phyloP scores from a whole-genome alignment of 2,113 vertebrate species.

The Camelus dromedarius region DNA sequence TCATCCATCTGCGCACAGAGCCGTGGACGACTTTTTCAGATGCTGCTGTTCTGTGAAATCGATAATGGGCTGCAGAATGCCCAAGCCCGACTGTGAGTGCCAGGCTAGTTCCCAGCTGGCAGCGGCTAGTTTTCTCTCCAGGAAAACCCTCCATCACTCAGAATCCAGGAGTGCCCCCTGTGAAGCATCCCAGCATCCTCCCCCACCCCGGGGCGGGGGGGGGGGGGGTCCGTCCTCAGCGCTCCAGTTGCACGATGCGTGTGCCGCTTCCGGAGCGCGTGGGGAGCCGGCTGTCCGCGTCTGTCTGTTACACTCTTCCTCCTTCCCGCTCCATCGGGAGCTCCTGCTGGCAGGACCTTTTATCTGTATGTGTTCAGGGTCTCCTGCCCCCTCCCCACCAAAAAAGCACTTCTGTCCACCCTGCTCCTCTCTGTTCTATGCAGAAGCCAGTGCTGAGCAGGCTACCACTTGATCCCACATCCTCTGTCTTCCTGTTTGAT shows the following conservation, averaged over 20 bases:
- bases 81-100: neutral
- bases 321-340: neutral
- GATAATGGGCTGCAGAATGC: neutral
- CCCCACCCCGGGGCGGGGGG: neutral
- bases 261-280: rapidly evolving
- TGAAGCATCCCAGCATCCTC: no score
- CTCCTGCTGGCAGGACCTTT: neutral
- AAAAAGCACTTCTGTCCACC: neutral
- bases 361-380: neutral
- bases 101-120: neutral
- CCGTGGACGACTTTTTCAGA: neutral
- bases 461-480: no score
- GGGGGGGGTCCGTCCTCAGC: neutral
- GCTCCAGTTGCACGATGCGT: rapidly evolving
- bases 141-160: neutral
- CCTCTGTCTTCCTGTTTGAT: neutral
- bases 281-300: rapidly evolving
- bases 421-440: neutral
- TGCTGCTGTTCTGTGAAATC: neutral
- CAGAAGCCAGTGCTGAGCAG: neutral
- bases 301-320: neutral
- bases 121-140: neutral
- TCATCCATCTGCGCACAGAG: neutral
- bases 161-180: neutral
- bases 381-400: neutral